A percentile compares a stretch with the other conserved stretches of the same genome.
Evolutionary conservation across 2,113 vertebrate species (phyloP).

Genomic region (Cinclus mexicanus): DNA sequence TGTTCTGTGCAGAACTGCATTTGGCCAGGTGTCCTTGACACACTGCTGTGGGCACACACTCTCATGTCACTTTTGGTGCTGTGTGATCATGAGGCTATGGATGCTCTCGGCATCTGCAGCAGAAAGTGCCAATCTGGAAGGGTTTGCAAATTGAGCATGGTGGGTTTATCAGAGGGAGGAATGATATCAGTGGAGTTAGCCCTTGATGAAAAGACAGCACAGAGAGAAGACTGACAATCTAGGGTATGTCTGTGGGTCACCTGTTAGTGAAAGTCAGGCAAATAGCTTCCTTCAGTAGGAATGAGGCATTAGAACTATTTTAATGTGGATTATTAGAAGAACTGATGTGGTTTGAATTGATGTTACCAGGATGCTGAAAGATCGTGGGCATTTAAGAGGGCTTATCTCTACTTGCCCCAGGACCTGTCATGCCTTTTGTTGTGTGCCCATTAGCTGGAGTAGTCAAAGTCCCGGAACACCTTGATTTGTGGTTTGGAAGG

Average conservation of each 20-base stretch:
- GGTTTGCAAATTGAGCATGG: neutral
- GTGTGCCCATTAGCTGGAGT: neutral
- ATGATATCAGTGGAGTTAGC: neutral
- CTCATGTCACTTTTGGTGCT: neutral
- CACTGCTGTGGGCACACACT: accelerated
- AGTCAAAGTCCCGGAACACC: neutral
- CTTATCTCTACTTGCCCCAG: neutral
- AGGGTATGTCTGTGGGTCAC: neutral
- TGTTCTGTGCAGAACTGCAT: neutral
- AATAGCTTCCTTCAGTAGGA: neutral
- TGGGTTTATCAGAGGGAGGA: neutral
- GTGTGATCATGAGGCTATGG: neutral
- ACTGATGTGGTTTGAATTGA: neutral
- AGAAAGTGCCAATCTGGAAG: neutral
- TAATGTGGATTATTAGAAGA: neutral
- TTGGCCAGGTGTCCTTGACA: neutral
- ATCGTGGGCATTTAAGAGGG: neutral
- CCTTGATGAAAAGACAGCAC: neutral
- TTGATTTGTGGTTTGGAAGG: neutral
- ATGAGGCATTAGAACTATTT: neutral
- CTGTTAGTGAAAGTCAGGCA: neutral
- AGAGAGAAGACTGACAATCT: neutral
- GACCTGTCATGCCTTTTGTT: neutral
- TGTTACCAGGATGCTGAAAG: neutral
- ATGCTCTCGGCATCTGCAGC: neutral